phyloP scores from a whole-genome alignment of 2,113 vertebrate genomes.

The Reinhardtius hippoglossoides region DNA sequence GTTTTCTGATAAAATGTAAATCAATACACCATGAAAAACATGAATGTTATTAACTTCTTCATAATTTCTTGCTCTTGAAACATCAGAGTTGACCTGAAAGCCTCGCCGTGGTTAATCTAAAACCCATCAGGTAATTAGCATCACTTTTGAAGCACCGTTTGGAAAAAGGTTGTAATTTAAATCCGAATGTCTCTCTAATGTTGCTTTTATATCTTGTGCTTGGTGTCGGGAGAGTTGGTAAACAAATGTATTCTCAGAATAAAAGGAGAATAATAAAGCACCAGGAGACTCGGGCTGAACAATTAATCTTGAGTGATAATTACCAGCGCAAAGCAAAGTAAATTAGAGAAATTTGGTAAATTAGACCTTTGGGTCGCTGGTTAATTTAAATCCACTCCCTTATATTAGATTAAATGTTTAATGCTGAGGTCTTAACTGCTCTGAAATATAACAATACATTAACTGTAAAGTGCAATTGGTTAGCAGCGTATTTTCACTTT shows the following conservation, averaged over 20 bases:
- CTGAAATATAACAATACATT: constrained; percentile 2
- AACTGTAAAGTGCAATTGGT: too few species aligned
- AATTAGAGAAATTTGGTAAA: constrained; percentile 56
- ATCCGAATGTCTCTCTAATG: constrained; percentile 58
- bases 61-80: constrained; percentile 49
- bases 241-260: constrained; percentile 67
- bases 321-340: constrained; percentile 61
- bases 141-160: constrained; percentile 49
- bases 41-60: constrained; percentile 43
- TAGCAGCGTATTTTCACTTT: too few species aligned
- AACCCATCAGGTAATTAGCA: constrained; percentile 70
- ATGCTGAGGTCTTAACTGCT: not conserved
- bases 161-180: constrained; percentile 57
- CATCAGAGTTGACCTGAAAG: constrained; percentile 49
- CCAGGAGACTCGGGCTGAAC: constrained; percentile 61
- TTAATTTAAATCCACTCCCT: not conserved
- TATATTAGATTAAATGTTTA: not conserved
- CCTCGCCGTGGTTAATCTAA: constrained; percentile 21
- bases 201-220: constrained; percentile 60
- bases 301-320: constrained; percentile 67
- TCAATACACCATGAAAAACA: constrained; percentile 34
- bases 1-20: constrained; percentile 47
- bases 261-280: constrained; percentile 50
- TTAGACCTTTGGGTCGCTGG: constrained; percentile 46
- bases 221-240: constrained; percentile 62